Evolutionary conservation across 2,888 invertebrate genomes (phyloP).

Genomic region (Hofmannophila pseudospretella): DNA sequence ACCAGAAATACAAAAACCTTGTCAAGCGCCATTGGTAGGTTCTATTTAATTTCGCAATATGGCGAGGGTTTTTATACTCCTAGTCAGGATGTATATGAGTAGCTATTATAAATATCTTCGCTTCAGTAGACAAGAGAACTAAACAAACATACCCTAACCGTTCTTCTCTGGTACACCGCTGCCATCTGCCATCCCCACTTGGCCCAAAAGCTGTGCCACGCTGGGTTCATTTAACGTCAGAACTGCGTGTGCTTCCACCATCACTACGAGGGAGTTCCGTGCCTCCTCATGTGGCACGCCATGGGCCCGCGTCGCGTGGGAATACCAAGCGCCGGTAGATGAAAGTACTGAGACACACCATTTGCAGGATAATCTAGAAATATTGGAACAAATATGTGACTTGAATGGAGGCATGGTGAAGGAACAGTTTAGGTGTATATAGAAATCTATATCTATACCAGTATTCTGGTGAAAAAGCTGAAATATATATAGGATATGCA

Average conservation of each 20-base stretch:
- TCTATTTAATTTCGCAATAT: too few species aligned
- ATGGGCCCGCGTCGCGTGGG: constrained; percentile 77
- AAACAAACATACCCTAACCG: constrained; percentile 24
- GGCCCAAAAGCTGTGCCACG: constrained; percentile 61
- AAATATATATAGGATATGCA: too few species aligned
- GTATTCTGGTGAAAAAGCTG: too few species aligned
- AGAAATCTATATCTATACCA: too few species aligned
- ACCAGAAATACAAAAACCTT: too few species aligned
- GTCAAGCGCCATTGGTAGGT: too few species aligned
- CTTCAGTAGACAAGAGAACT: background rate
- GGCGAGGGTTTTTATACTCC: too few species aligned
- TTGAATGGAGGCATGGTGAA: too few species aligned
- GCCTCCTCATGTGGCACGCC: constrained; percentile 78
- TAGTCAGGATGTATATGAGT: too few species aligned
- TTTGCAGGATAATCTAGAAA: constrained; percentile 72
- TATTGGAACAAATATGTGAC: too few species aligned
- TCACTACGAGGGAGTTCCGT: constrained; percentile 77
- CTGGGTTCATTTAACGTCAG: constrained; percentile 68
- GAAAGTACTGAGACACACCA: constrained; percentile 72
- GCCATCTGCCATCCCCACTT: constrained; percentile 46
- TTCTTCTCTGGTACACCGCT: constrained; percentile 32
- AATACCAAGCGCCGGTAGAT: constrained; percentile 79
- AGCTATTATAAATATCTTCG: too few species aligned
- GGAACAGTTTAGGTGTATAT: too few species aligned
- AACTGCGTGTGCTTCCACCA: constrained; percentile 81